Evolutionary conservation across 2,113 vertebrate genomes (phyloP).

Genomic region (Ascaphus truei): DNA sequence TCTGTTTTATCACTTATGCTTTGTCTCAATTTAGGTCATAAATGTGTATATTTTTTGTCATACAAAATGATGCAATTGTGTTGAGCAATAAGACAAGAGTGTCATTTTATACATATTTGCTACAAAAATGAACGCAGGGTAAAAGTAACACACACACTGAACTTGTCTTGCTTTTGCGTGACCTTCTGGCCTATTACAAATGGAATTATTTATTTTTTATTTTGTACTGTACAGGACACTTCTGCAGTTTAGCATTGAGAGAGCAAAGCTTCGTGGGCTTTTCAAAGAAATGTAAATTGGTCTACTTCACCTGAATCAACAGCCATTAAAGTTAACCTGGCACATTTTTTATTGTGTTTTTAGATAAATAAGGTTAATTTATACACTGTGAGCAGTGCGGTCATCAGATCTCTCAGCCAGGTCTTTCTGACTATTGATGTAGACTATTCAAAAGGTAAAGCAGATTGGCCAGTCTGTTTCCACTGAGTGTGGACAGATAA

Average conservation of each 20-base stretch:
- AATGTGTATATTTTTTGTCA: no score
- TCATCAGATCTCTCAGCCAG: neutral
- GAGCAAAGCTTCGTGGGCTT: neutral
- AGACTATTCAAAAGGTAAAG: no score
- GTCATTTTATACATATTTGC: no score
- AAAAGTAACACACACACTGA: no score
- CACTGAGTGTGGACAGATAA: no score
- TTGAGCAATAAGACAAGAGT: no score
- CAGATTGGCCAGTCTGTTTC: no score
- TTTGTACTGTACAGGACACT: neutral
- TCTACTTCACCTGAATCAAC: neutral
- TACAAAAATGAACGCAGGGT: no score
- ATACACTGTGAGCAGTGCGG: neutral
- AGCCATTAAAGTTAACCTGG: neutral
- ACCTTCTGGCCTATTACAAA: neutral
- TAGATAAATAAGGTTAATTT: neutral
- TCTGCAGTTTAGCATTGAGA: neutral
- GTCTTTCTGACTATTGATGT: neutral
- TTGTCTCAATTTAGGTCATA: no score
- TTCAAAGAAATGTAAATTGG: neutral
- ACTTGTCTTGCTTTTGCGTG: neutral
- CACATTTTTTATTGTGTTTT: neutral
- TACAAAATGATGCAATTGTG: no score
- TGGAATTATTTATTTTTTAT: no score
- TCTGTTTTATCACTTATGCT: no score